Base-by-base conservation (phyloP, 1,140 invertebrate genomes). In the Atta cephalotes region DNA sequence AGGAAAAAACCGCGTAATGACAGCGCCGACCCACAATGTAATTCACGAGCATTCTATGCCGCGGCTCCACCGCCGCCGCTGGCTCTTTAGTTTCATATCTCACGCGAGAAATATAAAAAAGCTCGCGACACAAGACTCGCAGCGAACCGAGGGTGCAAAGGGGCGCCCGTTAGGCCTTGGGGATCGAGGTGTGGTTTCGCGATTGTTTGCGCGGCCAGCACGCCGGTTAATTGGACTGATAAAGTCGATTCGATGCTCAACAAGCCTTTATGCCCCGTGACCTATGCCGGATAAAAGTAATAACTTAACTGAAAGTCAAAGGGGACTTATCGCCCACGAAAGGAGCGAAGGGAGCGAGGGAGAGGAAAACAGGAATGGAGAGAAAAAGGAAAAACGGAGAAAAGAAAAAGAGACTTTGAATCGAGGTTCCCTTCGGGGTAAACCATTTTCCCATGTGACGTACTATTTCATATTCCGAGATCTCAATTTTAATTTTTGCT, bases 211-310 rank as follows among this genome's bases (percentile, higher is more conserved):
- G 66, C 81, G 77, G 60, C 51, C 49, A 45, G 81, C 82, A 76
- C 62, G 87, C 77, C 39, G 79, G 65, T 90, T 90, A 90, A 90
- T 90, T 90, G 89, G 89, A 60, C 89, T 85, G 89, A 90, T 90
- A 90, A 68, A 78, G 65, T 81, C 80, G 86, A 90, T 90, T 90
- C 80, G 81, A 88, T 90, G 70, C 86, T 85, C 80, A 58, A 90
- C 80, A 86, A 88, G 80, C 35, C 70, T 85, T 72, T 87, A 77
- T 82, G 28, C 70, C 79, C 79, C 82, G 56, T 86, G 71, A 78
- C 77, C 88, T 39, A 53, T 71, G 84, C 56, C 62, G 88, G 89
- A 90, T 90, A 90, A 90, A 90, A 87, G 89, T 89, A 89, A 90
- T 89, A 90, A 90, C 85, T 90, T 90, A 78, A 87, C 45, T 62